These are phyloP conservation scores for Nomia melanderi DNA, from an alignment of 1,140 invertebrate species.

Conservation along the genomic window DNA sequence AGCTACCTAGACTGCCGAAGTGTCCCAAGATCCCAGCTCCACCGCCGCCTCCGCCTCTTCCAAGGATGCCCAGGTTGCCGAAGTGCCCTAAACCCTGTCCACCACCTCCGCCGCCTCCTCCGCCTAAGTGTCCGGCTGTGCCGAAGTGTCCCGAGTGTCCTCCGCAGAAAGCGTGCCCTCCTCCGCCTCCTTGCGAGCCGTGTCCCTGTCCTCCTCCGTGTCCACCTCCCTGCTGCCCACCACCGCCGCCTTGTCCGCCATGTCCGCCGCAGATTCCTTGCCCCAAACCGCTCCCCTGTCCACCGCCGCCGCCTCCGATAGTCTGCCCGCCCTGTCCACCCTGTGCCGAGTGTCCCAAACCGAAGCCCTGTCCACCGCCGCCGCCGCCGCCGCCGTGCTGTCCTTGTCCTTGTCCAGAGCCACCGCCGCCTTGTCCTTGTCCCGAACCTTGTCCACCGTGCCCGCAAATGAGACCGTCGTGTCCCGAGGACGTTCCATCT, in stretches of 20 bases:
- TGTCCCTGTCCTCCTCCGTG: constrained; percentile 33
- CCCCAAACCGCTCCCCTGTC: constrained; percentile 2
- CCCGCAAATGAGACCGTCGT: background rate
- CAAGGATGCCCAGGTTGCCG: constrained; percentile 21
- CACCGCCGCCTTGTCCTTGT: constrained; percentile 5
- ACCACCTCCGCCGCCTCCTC: background rate
- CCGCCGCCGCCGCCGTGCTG: constrained; percentile 18
- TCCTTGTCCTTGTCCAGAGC: constrained; percentile 29
- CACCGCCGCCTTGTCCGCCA: constrained; percentile 29
- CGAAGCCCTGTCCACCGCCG: constrained; percentile 12
- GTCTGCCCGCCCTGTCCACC: constrained; percentile 33
- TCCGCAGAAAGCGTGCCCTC: constrained; percentile 14
- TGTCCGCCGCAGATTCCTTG: constrained; percentile 9
- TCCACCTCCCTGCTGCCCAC: constrained; percentile 24
- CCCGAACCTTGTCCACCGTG: constrained; percentile 29
- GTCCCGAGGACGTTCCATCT: background rate
- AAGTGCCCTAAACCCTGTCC: constrained; percentile 25
- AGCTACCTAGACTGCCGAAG: constrained; percentile 46
- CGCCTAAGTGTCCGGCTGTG: background rate
- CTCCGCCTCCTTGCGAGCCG: constrained; percentile 21
- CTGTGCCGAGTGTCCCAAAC: constrained; percentile 25
- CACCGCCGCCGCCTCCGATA: constrained; percentile 12
- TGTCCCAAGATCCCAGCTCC: constrained; percentile 20
- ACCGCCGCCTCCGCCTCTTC: constrained; percentile 24
- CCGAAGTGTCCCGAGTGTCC: constrained; percentile 11